Evolutionary conservation across 1,140 invertebrate species (phyloP).

Genomic region (Aphaenogaster ashmeadi): DNA sequence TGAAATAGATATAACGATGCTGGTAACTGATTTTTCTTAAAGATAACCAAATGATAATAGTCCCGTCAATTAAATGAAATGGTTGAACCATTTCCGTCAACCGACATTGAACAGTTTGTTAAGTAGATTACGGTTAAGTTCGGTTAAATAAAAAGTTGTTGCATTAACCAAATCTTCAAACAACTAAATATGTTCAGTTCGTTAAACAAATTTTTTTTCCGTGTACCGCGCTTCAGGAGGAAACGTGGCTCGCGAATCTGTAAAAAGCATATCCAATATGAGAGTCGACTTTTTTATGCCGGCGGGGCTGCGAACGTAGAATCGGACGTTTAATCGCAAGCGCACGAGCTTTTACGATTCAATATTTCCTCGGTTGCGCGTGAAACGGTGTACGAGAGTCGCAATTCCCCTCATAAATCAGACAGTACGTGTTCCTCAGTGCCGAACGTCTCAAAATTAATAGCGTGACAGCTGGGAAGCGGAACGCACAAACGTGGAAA

Average conservation of each 20-base stretch:
- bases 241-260: not conserved
- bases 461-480: constrained; percentile 35
- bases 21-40: too few relatives aligned
- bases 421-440: constrained; percentile 48
- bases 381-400: constrained; percentile 3
- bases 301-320: not conserved
- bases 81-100: too few relatives aligned
- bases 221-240: not conserved
- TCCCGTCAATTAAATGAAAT: too few relatives aligned
- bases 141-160: too few relatives aligned
- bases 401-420: constrained; percentile 51
- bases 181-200: too few relatives aligned
- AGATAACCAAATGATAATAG: too few relatives aligned
- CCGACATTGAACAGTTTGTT: too few relatives aligned
- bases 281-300: constrained; percentile 12
- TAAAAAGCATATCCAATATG: constrained; percentile 1
- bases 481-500: constrained; percentile 25
- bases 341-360: constrained; percentile 35
- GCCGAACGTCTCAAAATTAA: constrained; percentile 54
- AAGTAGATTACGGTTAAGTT: too few relatives aligned
- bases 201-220: too few relatives aligned
- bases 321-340: constrained; percentile 10
- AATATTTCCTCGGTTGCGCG: constrained; percentile 42
- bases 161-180: too few relatives aligned
- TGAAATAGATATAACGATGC: too few relatives aligned